These are phyloP conservation scores for Microctenopoma stevenorrisi DNA, from an alignment of 2,797 vertebrate species.

Conservation along the genomic window DNA sequence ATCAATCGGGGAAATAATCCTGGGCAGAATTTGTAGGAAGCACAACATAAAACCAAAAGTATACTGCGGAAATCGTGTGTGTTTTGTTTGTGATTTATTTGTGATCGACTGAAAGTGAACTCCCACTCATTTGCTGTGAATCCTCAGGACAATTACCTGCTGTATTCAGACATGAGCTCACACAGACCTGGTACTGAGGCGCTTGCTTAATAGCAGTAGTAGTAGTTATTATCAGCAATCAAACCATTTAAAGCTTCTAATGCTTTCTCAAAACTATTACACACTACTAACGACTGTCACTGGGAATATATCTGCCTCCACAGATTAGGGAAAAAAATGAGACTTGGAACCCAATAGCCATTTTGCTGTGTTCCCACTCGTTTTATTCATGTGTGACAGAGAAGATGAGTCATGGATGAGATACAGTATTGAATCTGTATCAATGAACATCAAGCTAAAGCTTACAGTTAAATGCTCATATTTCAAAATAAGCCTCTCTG, in stretches of 20 bases:
- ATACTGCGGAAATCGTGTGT: no score
- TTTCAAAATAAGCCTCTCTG: conserved; percentile 25
- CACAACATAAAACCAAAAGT: no score
- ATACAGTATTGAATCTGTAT: not conserved
- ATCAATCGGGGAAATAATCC: no score
- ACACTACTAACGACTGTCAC: not conserved
- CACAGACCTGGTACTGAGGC: no score
- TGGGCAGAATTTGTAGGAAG: no score
- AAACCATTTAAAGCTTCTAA: not conserved
- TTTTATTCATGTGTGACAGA: conserved; percentile 11
- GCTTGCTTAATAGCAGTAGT: not conserved
- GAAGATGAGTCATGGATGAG: conserved; percentile 28
- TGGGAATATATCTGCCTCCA: conserved; percentile 13
- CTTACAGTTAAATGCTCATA: conserved; percentile 2
- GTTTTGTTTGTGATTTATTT: no score
- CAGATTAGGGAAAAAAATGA: not conserved
- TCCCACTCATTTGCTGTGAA: no score
- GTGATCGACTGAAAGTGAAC: no score
- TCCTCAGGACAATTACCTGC: no score
- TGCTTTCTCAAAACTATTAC: not conserved
- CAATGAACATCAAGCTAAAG: not conserved
- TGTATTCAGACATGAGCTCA: no score
- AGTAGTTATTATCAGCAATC: not conserved
- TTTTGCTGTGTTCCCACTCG: conserved; percentile 16
- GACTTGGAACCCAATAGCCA: not conserved